Percentiles rank a stretch among this genome's conserved stretches.
phyloP scores from a whole-genome alignment of 2,888 invertebrate genomes.

The Leucania comma region DNA sequence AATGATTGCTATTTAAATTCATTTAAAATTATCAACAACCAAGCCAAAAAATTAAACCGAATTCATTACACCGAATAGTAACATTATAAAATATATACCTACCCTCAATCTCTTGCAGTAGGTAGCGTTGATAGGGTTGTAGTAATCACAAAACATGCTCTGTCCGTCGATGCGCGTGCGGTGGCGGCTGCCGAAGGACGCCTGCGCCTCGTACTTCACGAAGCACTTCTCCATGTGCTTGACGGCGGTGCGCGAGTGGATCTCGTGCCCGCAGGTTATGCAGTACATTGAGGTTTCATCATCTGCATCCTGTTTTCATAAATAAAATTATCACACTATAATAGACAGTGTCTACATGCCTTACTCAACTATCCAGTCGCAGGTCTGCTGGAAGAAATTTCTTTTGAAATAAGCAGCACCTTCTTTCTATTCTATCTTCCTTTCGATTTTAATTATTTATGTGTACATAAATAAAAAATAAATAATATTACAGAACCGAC shows the following conservation, averaged over 20 bases:
- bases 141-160: slow-evolving; percentile 99
- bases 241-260: slow-evolving; percentile 97
- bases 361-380: no score
- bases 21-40: no score
- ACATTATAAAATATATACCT: slow-evolving; percentile 54
- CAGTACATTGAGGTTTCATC: slow-evolving; percentile 97
- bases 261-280: slow-evolving; percentile 99
- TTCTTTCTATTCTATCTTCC: no score
- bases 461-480: no score
- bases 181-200: slow-evolving; percentile 98
- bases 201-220: slow-evolving; percentile 99
- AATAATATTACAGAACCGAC: no score
- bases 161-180: slow-evolving; percentile 98
- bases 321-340: background rate
- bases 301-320: slow-evolving; percentile 87
- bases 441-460: no score
- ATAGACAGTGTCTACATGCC: no score
- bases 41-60: no score
- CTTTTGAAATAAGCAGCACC: no score
- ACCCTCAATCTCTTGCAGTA: slow-evolving; percentile 98
- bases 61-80: no score
- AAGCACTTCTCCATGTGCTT: slow-evolving; percentile 99
- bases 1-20: no score
- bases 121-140: slow-evolving; percentile 96
- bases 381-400: no score